Evolutionary conservation across 2,797 vertebrate genomes (phyloP), one percentile per base, ranked within the genome.

Genomic region (Poeciliopsis presidionis): DNA sequence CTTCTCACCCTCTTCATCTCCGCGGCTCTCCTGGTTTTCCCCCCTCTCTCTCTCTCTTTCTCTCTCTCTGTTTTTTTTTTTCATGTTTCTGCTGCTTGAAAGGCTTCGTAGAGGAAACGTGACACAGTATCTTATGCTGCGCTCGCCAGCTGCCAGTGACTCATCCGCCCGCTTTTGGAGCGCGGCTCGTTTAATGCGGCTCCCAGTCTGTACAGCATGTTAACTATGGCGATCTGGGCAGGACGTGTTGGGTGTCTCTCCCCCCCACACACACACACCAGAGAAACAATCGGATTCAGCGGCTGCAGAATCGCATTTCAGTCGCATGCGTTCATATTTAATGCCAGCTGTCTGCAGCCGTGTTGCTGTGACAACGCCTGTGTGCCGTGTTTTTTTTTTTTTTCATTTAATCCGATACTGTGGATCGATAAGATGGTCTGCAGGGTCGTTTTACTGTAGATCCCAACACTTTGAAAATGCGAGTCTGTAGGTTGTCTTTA

Each of bases 101-200:
- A 84, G 84, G 88, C 86, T 84, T 86, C 41, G n/a, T 41, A 76
- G 86, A 87, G 80, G 82, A 94, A 93, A 93, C 86, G 81, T 93
- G 89, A 91, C 92, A 91, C 86, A 81, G 87, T 90, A 85, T 92
- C 88, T 90, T 91, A 85, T 90, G 90, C 88, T 91, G 85, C 88
- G 73, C 81, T 88, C 80, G 80, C 86, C 76, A 75, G 65, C 90
- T 87, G 81, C 78, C 63, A 22, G 79, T 94, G 93, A 94, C 87
- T 94, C 94, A 93, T 84, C 70, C 80, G 49, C 84, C 88, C 91
- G 82, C 88, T 90, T 93, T 88, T 86, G 86, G 89, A 93, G 86
- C 84, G 39, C 88, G 82, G 90, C 88, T 89, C 81, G 84, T 84
- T 88, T 85, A 80, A 88, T 87, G 88, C 90, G 86, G 88, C 80